Base-by-base conservation (phyloP, 2,797 vertebrate genomes). In the Carduelis carduelis region DNA sequence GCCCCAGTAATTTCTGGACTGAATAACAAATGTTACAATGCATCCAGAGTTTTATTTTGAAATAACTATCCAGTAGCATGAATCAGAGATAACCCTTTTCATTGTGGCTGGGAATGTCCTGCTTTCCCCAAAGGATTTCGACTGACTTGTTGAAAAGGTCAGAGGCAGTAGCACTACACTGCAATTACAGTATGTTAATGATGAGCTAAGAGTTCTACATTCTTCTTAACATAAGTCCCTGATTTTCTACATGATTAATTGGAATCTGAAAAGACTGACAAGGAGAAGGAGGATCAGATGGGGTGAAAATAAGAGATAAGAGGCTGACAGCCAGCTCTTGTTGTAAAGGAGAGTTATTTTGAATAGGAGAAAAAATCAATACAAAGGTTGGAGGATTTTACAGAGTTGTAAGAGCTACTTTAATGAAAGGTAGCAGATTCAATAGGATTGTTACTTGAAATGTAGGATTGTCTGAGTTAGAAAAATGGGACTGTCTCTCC, bases 361-460 rank as follows among this genome's bases (percentile, higher is more conserved):
- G 92, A 96, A 97, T 94, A 90, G 95, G 65, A 94, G 88, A 81
- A 94, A 95, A 96, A 96, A 97, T 94, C 93, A 92, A 96, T 97
- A 96, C 69, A 91, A 69, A 96, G 91, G 93, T 92, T 97, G 92
- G 89, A 91, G 94, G 95, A 96, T 95, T 94, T 97, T 95, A 97
- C 95, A 95, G 95, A 96, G 92, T 97, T 94, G 89, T 96, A 97
- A 96, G 86, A 95, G 83, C 68, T 89, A 27, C 95, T 95, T 95
- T 97, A 97, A 97, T 96, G 86, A 95, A 97, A 97, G 92, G 94
- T 79, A 97, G 92, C 91, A 92, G 93, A 92, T 94, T 94, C 93
- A 97, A 81, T 94, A 68, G 86, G 82, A 87, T 92, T 94, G 85
- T 87, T 96, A 65, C 81, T 94, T 95, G 95, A 96, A 95, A 89